Evolutionary conservation across 2,113 vertebrate genomes (phyloP), one percentile per base, ranked within the genome.

Genomic region (Anolis carolinensis): DNA sequence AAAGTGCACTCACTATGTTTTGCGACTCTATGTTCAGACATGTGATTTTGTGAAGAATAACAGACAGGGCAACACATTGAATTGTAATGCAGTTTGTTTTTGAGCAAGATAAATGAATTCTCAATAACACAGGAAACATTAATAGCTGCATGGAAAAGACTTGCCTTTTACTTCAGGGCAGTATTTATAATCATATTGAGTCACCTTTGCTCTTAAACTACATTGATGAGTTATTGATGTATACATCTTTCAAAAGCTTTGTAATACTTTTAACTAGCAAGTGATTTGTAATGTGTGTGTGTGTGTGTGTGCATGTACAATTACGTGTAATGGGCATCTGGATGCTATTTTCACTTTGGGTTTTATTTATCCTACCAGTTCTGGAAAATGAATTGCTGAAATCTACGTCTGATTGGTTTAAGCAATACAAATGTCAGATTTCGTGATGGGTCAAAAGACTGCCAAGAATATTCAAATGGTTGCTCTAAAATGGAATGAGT

Each of bases 301-400:
- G 7, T 18, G 39, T 72, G 27, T 36, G 32, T 62, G 52, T 34
- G 21, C 18, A 18, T 67, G 36, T 55, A 14, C 16, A 14, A 55
- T 55, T 59, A 20, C 25, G 7, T n/a, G 50, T 50, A 81, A 75
- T 52, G 52, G 44, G n/a, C 85, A 82, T 87, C 72, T 82, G 79
- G 85, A 23, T 87, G 48, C 48, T 44, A 82, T 87, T 87, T 87
- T 55, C 62, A 68, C n/a, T 76, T 86, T 81, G 39, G 63, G 34
- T 59, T 68, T 67, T 75, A 81, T 87, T 82, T 82, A 68, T 87
- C 55, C 85, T 87, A n/a, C 62, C 63, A 16, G 9, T 73, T 81
- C 62, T 39, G 27, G 72, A 75, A 80, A 82, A 75, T 13, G n/a
- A 73, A 30, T 48, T 55, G 65, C 4, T 74, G 65, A 27, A 73